A percentile compares a stretch with the other conserved stretches of the same genome.
Evolutionary conservation across 1,140 invertebrate genomes (phyloP).

Genomic region (Chlorops oryzae): DNA sequence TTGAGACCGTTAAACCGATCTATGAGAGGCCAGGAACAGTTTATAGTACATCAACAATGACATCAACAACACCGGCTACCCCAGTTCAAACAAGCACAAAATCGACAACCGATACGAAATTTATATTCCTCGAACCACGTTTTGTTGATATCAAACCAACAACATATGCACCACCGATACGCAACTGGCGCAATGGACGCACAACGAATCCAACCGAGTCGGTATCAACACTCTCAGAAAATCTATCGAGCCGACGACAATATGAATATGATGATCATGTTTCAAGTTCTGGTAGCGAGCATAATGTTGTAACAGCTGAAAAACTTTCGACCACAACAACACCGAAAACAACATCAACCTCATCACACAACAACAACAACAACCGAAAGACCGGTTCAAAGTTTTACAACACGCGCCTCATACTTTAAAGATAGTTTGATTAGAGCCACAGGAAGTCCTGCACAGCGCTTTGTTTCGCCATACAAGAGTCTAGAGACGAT

Average conservation of each 20-base stretch:
- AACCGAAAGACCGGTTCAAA: conserved; percentile 15
- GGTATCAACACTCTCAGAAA: not conserved
- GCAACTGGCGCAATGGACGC: conserved; percentile 37
- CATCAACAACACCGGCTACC: conserved; percentile 9
- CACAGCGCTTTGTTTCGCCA: conserved; percentile 38
- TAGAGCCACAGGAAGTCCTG: conserved; percentile 28
- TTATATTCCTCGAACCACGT: not conserved
- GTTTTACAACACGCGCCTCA: conserved; percentile 29
- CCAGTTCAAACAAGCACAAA: conserved; percentile 13
- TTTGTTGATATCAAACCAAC: conserved; percentile 32
- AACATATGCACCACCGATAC: conserved; percentile 39
- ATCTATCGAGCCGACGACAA: no score
- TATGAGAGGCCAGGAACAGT: conserved; percentile 11
- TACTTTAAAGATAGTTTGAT: conserved; percentile 34
- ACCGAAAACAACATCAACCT: conserved; percentile 12
- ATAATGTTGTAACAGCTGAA: conserved; percentile 5
- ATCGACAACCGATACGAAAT: not conserved
- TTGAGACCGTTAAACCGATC: conserved; percentile 12
- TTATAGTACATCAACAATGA: not conserved
- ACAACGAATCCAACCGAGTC: conserved; percentile 29
- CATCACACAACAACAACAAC: conserved; percentile 17
- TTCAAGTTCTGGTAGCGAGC: conserved; percentile 9
- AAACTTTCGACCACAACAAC: conserved; percentile 1
- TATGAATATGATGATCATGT: conserved; percentile 2
- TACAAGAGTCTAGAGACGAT: conserved; percentile 43